Conservation (phyloP, 2,113 vertebrate species). For the Platycercus adscitus region DNA sequence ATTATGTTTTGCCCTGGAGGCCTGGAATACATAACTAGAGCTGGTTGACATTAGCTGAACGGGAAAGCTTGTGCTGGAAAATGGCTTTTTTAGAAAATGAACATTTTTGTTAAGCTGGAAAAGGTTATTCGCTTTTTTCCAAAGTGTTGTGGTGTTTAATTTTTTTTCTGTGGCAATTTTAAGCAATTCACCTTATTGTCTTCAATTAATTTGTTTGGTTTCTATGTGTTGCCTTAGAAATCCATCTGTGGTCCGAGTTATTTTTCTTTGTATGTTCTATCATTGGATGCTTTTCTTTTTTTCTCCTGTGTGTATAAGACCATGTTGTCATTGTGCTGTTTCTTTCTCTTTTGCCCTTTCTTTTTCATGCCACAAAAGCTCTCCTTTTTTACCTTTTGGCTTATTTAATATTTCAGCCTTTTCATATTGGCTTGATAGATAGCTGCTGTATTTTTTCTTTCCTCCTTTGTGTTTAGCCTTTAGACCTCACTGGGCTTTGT, state of each 20-base stretch:
- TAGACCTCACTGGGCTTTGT: neutral
- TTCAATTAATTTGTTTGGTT: conserved; percentile 7
- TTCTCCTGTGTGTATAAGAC: neutral
- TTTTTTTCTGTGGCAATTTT: neutral
- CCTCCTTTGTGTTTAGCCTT: neutral
- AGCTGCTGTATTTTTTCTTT: neutral
- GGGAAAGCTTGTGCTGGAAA: neutral
- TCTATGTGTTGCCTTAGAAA: neutral
- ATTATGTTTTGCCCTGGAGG: conserved; percentile 26
- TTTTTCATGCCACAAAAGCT: neutral
- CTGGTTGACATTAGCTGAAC: conserved; percentile 3
- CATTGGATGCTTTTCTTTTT: neutral
- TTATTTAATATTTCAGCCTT: conserved; percentile 33
- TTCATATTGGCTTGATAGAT: conserved; percentile 3
- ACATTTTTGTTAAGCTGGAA: neutral
- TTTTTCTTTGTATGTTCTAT: conserved; percentile 9
- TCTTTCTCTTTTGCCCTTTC: neutral
- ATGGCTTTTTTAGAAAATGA: neutral
- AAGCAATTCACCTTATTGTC: neutral
- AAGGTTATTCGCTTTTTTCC: neutral
- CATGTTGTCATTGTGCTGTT: neutral
- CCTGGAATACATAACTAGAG: neutral
- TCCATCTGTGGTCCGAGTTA: neutral
- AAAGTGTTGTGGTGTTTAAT: neutral
- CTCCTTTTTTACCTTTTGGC: neutral